Conservation (phyloP, 1,140 invertebrate genomes). For the Brachionus calyciflorus region DNA sequence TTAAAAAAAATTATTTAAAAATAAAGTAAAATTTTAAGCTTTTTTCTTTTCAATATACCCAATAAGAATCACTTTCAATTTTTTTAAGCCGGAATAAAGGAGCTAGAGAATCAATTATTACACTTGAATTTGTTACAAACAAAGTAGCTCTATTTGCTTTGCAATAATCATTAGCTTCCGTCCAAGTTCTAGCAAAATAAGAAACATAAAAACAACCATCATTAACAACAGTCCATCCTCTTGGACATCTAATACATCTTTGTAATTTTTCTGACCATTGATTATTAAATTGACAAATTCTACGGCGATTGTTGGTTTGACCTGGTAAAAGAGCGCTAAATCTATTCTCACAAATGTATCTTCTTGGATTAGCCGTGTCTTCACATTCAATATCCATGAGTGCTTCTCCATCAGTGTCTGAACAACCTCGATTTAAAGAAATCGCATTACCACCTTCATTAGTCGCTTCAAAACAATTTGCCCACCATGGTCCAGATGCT, state of each 20-base stretch:
- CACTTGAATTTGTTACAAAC: neutral
- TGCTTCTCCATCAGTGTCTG: neutral
- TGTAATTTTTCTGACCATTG: neutral
- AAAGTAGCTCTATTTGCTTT: neutral
- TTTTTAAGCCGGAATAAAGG: neutral
- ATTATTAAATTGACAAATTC: neutral
- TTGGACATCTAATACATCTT: neutral
- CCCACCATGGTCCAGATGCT: slow-evolving; percentile 7
- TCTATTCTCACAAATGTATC: neutral
- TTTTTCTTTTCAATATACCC: too few species aligned
- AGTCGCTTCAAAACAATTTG: neutral
- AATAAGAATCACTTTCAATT: neutral
- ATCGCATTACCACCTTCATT: neutral
- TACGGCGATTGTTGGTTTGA: neutral
- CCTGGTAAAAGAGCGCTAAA: neutral
- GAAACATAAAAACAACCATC: neutral
- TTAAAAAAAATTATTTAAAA: neutral
- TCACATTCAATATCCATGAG: neutral
- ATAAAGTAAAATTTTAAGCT: neutral
- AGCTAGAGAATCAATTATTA: neutral
- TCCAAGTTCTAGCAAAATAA: neutral
- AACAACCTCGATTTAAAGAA: neutral
- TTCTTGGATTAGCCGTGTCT: neutral
- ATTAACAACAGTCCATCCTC: neutral
- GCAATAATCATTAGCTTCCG: neutral